Percentiles rank a stretch among this genome's conserved stretches.
phyloP scores from a whole-genome alignment of 2,797 vertebrate genomes.

The Numenius phaeopus region DNA sequence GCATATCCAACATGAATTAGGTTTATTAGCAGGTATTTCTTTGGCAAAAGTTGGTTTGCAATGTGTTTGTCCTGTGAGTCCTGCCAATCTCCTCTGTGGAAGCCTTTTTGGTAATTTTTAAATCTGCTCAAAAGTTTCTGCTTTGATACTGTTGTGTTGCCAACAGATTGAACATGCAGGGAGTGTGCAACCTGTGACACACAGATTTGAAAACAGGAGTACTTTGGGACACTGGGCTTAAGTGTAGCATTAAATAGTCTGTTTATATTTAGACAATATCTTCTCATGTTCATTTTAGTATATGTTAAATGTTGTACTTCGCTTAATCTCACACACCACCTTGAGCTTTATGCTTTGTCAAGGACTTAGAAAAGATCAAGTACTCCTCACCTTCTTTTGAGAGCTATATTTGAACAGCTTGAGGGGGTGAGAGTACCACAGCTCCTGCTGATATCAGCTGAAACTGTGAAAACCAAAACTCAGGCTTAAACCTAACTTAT shows the following conservation, averaged over 20 bases:
- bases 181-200: neutral
- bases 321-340: neutral
- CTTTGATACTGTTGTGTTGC: neutral
- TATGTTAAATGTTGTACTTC: neutral
- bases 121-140: neutral
- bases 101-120: neutral
- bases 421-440: too few species aligned
- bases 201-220: neutral
- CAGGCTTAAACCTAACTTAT: neutral
- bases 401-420: neutral
- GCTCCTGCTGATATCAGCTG: neutral
- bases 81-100: neutral
- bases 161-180: neutral
- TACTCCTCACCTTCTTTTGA: neutral
- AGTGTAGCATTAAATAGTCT: neutral
- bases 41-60: neutral
- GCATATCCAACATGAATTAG: accelerated
- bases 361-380: neutral
- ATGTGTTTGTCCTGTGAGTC: neutral
- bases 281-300: neutral
- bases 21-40: neutral
- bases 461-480: neutral
- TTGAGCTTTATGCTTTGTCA: neutral
- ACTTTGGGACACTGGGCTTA: neutral
- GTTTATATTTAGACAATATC: neutral